Evolutionary conservation across 2,113 vertebrate species (phyloP), one percentile per base, ranked within the genome.

Genomic region (Forbesichthys agassizii): DNA sequence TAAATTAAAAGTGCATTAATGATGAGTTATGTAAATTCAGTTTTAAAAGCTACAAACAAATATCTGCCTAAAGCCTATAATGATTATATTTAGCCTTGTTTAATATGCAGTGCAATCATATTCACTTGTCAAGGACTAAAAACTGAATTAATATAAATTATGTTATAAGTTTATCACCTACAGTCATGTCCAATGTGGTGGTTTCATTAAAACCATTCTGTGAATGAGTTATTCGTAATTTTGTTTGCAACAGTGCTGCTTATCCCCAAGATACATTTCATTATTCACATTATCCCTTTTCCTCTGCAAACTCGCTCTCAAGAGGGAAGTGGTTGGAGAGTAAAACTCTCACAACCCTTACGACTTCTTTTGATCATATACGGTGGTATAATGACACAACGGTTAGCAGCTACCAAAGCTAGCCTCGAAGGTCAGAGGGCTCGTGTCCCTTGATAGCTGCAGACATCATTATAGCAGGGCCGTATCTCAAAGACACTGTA

Each of bases 251-350:
- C 57, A 55, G 68, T 13, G 55, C 69, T 42, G 33, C 69, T 77
- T 67, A 9, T 69, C 73, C 78, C 72, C 71, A 74, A 81, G 83
- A 86, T 81, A 63, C 68, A 52, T 82, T 89, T 91, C 84, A 90
- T 92, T 89, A 91, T 90, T 91, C 85, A 88, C 76, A 76, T 64
- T 47, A 55, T 80, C 61, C 80, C 70, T 83, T 56, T 79, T 79
- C 82, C 72, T 79, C 80, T 74, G 80, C 91, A 84, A 88, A 87
- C 70, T 27, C 2, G 27, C 27, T 27, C 67, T 75, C 81, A 84
- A 14, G 9, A 11, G 49, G 49, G 49, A 4, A 14, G 49, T 3
- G 16, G 54, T 20, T 16, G 18, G 80, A 73, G 64, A 58, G 75
- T 73, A 60, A 68, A 52, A 79, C 79, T 87, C 85, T 69, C 84